A percentile compares a stretch with the other conserved stretches of the same genome.
Conservation (phyloP, 2,113 vertebrate genomes). For the Poecile atricapillus region DNA sequence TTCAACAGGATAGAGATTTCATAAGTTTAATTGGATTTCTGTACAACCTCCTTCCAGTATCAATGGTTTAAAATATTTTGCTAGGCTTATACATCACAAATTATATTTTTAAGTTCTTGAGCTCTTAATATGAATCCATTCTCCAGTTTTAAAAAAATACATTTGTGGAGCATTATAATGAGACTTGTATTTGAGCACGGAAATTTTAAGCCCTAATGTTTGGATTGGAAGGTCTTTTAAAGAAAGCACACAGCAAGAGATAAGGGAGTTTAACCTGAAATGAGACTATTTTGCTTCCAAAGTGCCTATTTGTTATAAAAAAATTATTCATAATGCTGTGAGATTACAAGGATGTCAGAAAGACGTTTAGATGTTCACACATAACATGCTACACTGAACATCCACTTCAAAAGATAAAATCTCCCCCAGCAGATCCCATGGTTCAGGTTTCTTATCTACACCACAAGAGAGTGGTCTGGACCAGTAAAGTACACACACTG, state of each 20-base stretch:
- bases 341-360: not conserved
- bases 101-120: conserved; percentile 65
- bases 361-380: not conserved
- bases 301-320: not conserved
- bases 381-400: not conserved
- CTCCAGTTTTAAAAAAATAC: conserved; percentile 38
- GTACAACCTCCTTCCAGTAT: conserved; percentile 73
- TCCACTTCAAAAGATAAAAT: not conserved
- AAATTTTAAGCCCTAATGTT: conserved; percentile 35
- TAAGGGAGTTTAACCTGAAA: conserved; percentile 42
- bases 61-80: conserved; percentile 77
- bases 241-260: conserved; percentile 31
- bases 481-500: not conserved
- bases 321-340: not conserved
- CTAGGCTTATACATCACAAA: conserved; percentile 55
- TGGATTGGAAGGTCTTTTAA: conserved; percentile 47
- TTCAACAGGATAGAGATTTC: conserved; percentile 77
- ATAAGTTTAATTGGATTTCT: conserved; percentile 80
- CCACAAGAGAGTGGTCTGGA: not conserved
- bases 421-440: not conserved
- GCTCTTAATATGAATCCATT: conserved; percentile 58
- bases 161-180: conserved; percentile 38
- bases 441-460: not conserved
- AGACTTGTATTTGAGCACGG: conserved; percentile 36
- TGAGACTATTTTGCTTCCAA: not conserved